phyloP scores from a whole-genome alignment of 2,113 vertebrate genomes.

The Panthera leo region DNA sequence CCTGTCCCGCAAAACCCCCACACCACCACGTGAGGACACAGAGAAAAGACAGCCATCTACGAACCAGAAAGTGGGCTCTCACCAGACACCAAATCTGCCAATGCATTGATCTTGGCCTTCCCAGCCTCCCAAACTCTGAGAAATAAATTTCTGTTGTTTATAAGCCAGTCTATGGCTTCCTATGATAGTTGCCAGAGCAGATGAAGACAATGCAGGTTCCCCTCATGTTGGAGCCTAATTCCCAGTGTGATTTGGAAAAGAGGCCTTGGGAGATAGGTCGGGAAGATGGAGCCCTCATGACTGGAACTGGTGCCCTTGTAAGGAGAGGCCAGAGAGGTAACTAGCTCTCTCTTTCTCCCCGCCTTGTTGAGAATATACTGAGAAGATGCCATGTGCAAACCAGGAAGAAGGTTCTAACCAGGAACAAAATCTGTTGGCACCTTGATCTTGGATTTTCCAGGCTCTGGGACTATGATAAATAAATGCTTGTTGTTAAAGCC shows the following conservation, averaged over 20 bases:
- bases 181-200: not conserved
- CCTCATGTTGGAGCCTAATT: not conserved
- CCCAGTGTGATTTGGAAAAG: not conserved
- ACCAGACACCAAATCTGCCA: not conserved
- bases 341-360: not conserved
- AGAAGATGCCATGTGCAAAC: not conserved
- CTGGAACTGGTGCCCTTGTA: not conserved
- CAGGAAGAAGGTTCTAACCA: not conserved
- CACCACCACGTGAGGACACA: not conserved
- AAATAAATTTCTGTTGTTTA: not conserved
- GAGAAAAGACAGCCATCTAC: not conserved
- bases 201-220: no score
- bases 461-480: not conserved
- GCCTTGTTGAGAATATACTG: not conserved
- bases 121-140: not conserved
- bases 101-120: not conserved
- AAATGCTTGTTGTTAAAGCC: not conserved
- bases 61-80: not conserved
- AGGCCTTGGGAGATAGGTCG: not conserved
- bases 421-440: not conserved
- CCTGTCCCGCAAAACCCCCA: no score
- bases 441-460: not conserved
- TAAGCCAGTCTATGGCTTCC: not conserved
- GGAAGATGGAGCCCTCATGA: not conserved
- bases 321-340: not conserved